Base-by-base conservation (phyloP, 1,140 invertebrate species). In the Nasonia giraulti region DNA sequence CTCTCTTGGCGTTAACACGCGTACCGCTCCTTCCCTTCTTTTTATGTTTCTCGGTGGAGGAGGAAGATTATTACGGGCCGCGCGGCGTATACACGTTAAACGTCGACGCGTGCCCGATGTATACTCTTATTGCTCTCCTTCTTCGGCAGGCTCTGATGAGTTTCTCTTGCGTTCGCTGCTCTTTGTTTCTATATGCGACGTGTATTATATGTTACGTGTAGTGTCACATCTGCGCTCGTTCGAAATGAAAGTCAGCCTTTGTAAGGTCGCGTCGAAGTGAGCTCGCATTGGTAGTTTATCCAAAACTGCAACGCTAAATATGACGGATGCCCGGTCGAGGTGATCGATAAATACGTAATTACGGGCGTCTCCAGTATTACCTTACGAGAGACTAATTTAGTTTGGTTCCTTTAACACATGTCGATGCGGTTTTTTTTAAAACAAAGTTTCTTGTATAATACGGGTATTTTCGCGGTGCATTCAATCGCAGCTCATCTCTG, bases 51-150 rank as follows among this genome's bases (percentile, higher is more conserved):
- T 73, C n/a, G 33, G 20, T n/a, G 27, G 27, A 27, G 55, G 20
- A 50, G 47, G 40, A 20, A 20, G 27, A 76, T 44, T 76, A 76
- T 76, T 40, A n/a, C 75, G 33, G 4, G 5, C 33, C 33, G 33
- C 3, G 75, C 40, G 75, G 75, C 73, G 27, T 77, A 77, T 50
- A 31, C 2, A 33, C 71, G 31, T 76, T 82, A 76, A 82, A 76
- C 73, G 81, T 76, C 73, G 81, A 76, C 81, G 81, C 81, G 81
- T 82, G 81, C 81, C 81, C 31, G 23, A 69, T 62, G 55, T 62
- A 31, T 23, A 27, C 27, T 27, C 27, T 27, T 31, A 11, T 10
- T 31, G 10, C 68, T 71, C 68, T 27, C 68, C 68, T 71, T 31
- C 7, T 20, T 20, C 20, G 55, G 17, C 20, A 7, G 17, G 55